Conservation (phyloP, 2,888 invertebrate genomes). For the Trachelus troglodyta region DNA sequence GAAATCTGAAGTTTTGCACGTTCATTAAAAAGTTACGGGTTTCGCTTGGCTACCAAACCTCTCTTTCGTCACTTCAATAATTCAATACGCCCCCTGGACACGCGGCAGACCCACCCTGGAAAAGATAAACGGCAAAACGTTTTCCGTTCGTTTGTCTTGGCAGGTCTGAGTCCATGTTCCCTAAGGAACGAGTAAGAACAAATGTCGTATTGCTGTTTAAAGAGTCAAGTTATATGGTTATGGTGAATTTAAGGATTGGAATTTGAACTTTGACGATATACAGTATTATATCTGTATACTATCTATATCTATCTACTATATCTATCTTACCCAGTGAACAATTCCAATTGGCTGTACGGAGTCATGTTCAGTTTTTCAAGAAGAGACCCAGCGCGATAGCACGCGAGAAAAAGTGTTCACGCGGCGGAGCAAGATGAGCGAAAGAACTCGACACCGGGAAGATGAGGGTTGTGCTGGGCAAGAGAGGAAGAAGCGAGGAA, state of each 20-base stretch:
- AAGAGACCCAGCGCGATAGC: slow-evolving; percentile 23
- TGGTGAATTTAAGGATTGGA: neutral
- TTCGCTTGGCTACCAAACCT: neutral
- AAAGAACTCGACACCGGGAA: slow-evolving; percentile 27
- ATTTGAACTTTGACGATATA: neutral
- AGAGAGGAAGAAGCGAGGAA: slow-evolving; percentile 32
- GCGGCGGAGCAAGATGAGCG: slow-evolving; percentile 28
- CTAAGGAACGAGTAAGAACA: neutral
- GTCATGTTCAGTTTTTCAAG: slow-evolving; percentile 15
- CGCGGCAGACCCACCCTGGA: neutral
- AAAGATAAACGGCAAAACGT: neutral
- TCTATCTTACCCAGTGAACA: neutral
- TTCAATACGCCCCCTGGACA: neutral
- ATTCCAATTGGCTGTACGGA: neutral
- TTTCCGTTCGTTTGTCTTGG: neutral
- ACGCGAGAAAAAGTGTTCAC: slow-evolving; percentile 28
- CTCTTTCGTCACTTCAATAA: neutral
- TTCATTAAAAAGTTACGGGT: neutral
- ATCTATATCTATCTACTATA: too few relatives aligned
- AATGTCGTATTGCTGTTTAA: neutral
- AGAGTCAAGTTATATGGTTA: neutral
- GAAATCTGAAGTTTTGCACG: neutral
- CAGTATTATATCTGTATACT: neutral
- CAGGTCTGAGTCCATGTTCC: neutral
- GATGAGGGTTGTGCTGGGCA: slow-evolving; percentile 33